Evolutionary conservation across 2,888 invertebrate species (phyloP).

Genomic region (Meteorus colon): DNA sequence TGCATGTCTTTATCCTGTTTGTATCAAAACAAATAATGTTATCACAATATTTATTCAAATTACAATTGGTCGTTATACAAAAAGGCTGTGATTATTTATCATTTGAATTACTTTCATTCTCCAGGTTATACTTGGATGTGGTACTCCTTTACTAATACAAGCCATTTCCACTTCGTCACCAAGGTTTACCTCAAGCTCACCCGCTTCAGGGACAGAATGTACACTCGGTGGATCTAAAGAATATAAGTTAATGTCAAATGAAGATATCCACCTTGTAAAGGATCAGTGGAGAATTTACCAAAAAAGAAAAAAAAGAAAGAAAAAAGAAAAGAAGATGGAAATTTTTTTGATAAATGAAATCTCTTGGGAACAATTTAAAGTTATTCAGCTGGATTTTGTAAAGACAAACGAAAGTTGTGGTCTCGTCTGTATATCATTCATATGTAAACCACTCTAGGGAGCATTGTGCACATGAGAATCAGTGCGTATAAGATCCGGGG

Average conservation of each 20-base stretch:
- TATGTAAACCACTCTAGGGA: slow-evolving; percentile 14
- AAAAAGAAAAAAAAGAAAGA: not conserved
- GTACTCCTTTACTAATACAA: slow-evolving; percentile 83
- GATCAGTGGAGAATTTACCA: not conserved
- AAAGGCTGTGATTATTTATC: not conserved
- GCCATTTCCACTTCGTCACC: slow-evolving; percentile 85
- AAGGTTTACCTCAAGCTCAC: slow-evolving; percentile 82
- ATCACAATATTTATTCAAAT: not conserved
- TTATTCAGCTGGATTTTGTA: slow-evolving; percentile 5
- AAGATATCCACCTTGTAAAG: slow-evolving; percentile 38
- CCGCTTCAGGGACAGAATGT: slow-evolving; percentile 80
- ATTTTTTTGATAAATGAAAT: slow-evolving; percentile 2
- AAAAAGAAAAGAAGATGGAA: not conserved
- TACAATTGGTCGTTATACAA: not conserved
- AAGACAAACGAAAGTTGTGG: slow-evolving; percentile 16
- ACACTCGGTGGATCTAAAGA: slow-evolving; percentile 80
- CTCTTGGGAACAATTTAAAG: slow-evolving; percentile 25
- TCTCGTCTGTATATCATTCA: not conserved
- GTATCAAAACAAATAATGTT: not conserved
- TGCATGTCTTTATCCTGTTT: slow-evolving; percentile 78
- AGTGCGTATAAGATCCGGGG: slow-evolving; percentile 26
- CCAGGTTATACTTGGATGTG: slow-evolving; percentile 84
- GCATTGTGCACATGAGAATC: slow-evolving; percentile 14
- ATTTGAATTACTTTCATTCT: slow-evolving; percentile 74
- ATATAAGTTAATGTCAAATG: not conserved